Evolutionary conservation across 2,797 vertebrate species (phyloP).

Genomic region (Typhlichthys eigenmanni): DNA sequence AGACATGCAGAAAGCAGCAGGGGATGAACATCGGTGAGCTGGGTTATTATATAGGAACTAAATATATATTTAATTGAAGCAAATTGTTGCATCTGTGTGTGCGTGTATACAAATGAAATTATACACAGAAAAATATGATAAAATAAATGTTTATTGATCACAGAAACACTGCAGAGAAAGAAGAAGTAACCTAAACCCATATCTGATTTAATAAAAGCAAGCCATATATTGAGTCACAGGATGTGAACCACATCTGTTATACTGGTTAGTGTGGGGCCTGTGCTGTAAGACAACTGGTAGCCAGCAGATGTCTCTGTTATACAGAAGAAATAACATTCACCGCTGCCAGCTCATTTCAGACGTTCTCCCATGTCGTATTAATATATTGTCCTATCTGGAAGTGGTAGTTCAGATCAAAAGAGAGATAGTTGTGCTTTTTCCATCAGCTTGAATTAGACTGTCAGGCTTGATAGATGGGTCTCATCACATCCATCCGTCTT

Average conservation of each 20-base stretch:
- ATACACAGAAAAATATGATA: constrained; percentile 1
- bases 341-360: constrained; percentile 23
- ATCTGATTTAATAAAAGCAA: too few relatives aligned
- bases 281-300: constrained; percentile 41
- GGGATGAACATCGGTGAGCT: constrained; percentile 42
- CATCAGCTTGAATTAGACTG: constrained; percentile 50
- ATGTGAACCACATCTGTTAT: not conserved
- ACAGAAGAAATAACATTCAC: constrained; percentile 28
- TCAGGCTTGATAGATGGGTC: constrained; percentile 61
- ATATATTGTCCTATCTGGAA: constrained; percentile 45
- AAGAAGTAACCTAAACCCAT: too few relatives aligned
- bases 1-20: constrained; percentile 56
- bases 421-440: constrained; percentile 43
- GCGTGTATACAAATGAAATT: not conserved
- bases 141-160: too few relatives aligned
- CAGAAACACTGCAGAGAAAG: too few relatives aligned
- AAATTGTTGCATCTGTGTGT: constrained; percentile 12
- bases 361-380: constrained; percentile 17
- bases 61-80: constrained; percentile 53
- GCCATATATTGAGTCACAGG: too few relatives aligned
- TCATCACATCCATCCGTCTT: constrained; percentile 50
- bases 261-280: not conserved
- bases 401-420: constrained; percentile 43
- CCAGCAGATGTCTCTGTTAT: constrained; percentile 74
- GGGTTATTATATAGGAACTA: constrained; percentile 42